These are phyloP conservation scores for Neosilurus hyrtlii DNA, from an alignment of 2,797 vertebrate genomes.

Conservation along the genomic window DNA sequence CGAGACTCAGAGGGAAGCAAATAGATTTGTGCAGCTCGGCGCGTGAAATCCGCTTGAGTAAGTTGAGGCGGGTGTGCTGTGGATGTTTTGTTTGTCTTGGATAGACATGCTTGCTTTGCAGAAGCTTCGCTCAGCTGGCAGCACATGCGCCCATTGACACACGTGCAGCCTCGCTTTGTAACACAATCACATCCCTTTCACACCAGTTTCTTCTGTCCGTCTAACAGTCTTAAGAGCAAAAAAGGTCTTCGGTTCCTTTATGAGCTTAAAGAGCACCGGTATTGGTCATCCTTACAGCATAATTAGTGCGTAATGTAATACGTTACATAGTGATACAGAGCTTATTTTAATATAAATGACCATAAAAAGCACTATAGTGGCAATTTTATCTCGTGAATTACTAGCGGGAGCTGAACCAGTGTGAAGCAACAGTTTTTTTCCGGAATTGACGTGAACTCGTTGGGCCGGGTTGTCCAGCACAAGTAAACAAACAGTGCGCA, in stretches of 20 bases:
- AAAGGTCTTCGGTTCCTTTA: neutral
- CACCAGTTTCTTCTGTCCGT: conserved; percentile 1
- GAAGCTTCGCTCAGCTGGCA: conserved; percentile 9
- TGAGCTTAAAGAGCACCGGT: neutral
- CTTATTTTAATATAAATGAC: no score
- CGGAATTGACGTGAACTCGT: no score
- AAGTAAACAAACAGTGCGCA: no score
- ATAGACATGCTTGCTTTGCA: neutral
- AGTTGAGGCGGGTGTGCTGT: no score
- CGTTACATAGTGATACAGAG: no score
- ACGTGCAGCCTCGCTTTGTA: neutral
- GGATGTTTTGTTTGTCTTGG: neutral
- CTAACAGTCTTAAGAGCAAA: neutral
- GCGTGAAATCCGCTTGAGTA: neutral
- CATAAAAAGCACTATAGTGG: no score
- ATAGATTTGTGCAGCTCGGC: neutral
- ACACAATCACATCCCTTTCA: conserved; percentile 20
- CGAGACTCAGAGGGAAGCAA: neutral
- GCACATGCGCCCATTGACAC: neutral
- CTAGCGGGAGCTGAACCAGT: no score
- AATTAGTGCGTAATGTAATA: no score
- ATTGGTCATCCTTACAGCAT: no score
- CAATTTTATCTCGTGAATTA: no score
- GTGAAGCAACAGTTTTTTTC: no score
- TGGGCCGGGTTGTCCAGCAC: no score